These are phyloP conservation scores for Hydropsyche betteni DNA, from an alignment of 2,888 invertebrate genomes.

Conservation along the genomic window DNA sequence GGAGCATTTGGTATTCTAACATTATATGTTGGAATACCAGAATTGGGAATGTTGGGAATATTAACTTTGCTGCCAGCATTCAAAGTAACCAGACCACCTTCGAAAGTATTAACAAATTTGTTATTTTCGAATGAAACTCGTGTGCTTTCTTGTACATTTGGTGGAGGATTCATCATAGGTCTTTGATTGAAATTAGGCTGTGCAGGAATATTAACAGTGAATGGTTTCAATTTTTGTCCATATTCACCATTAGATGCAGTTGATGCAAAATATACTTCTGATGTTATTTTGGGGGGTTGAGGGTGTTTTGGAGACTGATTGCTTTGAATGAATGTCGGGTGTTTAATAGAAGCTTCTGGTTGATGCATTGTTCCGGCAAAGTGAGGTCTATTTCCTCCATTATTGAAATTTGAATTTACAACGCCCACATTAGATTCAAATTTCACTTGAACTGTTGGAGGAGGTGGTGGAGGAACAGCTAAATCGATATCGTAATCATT, in stretches of 20 bases:
- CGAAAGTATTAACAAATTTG: constrained; percentile 48
- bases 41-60: constrained; percentile 39
- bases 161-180: neutral
- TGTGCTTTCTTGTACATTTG: constrained; percentile 32
- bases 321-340: constrained; percentile 59
- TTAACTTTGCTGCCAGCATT: constrained; percentile 51
- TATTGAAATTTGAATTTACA: constrained; percentile 57
- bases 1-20: constrained; percentile 39
- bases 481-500: constrained; percentile 63
- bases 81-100: constrained; percentile 50
- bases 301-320: constrained; percentile 54
- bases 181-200: constrained; percentile 32
- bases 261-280: constrained; percentile 65
- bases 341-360: constrained; percentile 55
- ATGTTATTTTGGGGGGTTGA: constrained; percentile 62
- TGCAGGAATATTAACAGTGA: constrained; percentile 61
- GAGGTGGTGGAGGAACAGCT: constrained; percentile 64
- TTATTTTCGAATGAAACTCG: constrained; percentile 41
- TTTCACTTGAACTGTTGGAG: constrained; percentile 58
- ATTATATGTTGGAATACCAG: constrained; percentile 5
- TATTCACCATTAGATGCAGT: constrained; percentile 57
- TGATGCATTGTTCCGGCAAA: constrained; percentile 17
- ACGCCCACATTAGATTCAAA: constrained; percentile 50
- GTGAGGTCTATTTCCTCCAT: constrained; percentile 53
- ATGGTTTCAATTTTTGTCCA: constrained; percentile 59